Base-by-base conservation (phyloP, 92 coral and sea anemone genomes). In the Hydrozoanthus gracilis region DNA sequence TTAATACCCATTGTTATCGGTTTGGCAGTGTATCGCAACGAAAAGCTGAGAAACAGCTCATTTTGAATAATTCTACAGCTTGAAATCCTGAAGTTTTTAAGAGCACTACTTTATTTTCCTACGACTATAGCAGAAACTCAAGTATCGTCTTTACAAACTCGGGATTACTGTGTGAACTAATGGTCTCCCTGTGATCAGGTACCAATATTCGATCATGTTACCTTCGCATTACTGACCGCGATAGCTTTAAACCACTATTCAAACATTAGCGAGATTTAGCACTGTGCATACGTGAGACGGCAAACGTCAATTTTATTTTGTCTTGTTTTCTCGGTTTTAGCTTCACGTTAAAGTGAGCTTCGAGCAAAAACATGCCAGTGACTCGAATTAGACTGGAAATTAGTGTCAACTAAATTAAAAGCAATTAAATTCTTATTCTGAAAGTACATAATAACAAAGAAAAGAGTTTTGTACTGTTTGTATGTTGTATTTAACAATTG, bases 61-160 rank as follows among this genome's bases (percentile, higher is more conserved):
- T 73, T 73, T 14, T 73, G 78, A 55, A 8, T 73, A 27, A 49
- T 73, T 48, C 49, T 73, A 73, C 78, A 73, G 54, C 78, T 73
- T 44, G 8, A 12, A 15, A 2, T 73, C 54, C 78, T 55, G 4
- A 55, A 73, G 58, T 11, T 73, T 9, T 16, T 27, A 48, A 73
- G 14, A 27, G 55, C 20, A 4, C 49, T 52, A 56, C 56, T 73
- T 11, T 14, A 45, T 10, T 73, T 73, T 48, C 55, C 49, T 13
- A 2, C 45, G 51, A 5, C 49, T 52, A 6, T 48, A 5, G 54
- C 5, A 6, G n/a, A 73, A 73, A 44, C 39, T 4, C 55, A 46
- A 13, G 7, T 3, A 20, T 15, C 11, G 12, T 3, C 54, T 14
- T 45, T 45, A 4, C 7, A 47, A 9, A 20, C 5, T 17, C 1